Conservation (phyloP, 2,797 vertebrate genomes). For the Acropternis orthonyx region DNA sequence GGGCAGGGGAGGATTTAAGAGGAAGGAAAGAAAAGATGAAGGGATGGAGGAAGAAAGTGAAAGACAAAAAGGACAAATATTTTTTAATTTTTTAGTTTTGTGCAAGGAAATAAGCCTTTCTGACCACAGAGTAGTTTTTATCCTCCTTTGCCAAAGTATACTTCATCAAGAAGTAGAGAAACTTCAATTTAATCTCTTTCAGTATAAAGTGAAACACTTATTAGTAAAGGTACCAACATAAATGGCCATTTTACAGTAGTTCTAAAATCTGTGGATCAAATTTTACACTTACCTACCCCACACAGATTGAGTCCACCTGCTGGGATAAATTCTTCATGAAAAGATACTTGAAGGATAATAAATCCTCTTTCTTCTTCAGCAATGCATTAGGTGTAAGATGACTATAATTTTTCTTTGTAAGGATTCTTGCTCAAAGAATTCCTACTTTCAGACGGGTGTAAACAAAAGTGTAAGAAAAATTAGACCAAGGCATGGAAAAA, state of each 20-base stretch:
- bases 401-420: constrained; percentile 75
- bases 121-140: constrained; percentile 8
- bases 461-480: constrained; percentile 54
- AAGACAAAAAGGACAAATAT: not conserved
- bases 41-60: not conserved
- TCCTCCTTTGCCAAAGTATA: not conserved
- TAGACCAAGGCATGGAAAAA: constrained; percentile 48
- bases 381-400: constrained; percentile 70
- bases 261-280: constrained; percentile 54
- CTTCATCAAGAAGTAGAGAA: constrained; percentile 24
- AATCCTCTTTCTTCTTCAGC: constrained; percentile 69
- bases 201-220: constrained; percentile 14
- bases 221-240: constrained; percentile 15
- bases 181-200: constrained; percentile 46
- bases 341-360: constrained; percentile 72
- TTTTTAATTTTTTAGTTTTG: not conserved
- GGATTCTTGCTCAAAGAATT: constrained; percentile 66
- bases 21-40: not conserved
- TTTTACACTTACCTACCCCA: constrained; percentile 52
- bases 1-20: not conserved
- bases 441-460: constrained; percentile 2
- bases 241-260: constrained; percentile 39
- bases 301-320: constrained; percentile 59
- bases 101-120: constrained; percentile 22
- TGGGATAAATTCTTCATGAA: constrained; percentile 68